These are phyloP conservation scores for Drosophila hawaiiensis DNA, from an alignment of 2,888 invertebrate genomes.

Conservation along the genomic window DNA sequence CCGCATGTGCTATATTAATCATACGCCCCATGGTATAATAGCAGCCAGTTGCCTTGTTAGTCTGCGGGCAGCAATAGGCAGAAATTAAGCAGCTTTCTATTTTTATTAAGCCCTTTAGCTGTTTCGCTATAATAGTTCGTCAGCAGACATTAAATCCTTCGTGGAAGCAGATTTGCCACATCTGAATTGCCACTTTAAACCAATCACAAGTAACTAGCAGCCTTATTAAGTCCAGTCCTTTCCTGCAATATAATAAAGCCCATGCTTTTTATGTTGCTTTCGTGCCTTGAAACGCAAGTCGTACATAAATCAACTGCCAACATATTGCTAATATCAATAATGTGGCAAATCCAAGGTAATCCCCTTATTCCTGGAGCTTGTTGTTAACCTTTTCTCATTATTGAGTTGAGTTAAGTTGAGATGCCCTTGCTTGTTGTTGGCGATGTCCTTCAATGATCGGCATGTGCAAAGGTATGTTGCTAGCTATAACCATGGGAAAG, in stretches of 20 bases:
- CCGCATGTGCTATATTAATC: constrained; percentile 43
- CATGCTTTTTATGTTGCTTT: not conserved
- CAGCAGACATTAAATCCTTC: not conserved
- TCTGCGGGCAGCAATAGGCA: constrained; percentile 8
- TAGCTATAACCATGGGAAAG: no score
- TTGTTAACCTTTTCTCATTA: not conserved
- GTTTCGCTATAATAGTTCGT: not conserved
- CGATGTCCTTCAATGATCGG: no score
- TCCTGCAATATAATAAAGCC: not conserved
- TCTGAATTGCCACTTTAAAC: not conserved
- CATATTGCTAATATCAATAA: not conserved
- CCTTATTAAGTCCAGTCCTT: not conserved
- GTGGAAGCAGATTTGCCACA: not conserved
- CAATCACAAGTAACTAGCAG: no score
- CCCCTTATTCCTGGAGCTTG: not conserved
- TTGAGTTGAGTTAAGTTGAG: not conserved
- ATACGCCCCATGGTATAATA: constrained; percentile 47
- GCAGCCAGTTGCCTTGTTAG: constrained; percentile 5
- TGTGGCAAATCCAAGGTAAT: not conserved
- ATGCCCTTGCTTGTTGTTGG: not conserved
- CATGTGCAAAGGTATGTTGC: no score
- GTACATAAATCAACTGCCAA: not conserved
- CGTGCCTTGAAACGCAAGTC: not conserved
- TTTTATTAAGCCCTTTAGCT: not conserved
- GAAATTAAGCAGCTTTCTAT: constrained; percentile 30